Evolutionary conservation across 2,113 vertebrate species (phyloP).

Genomic region (Aptenodytes forsteri): DNA sequence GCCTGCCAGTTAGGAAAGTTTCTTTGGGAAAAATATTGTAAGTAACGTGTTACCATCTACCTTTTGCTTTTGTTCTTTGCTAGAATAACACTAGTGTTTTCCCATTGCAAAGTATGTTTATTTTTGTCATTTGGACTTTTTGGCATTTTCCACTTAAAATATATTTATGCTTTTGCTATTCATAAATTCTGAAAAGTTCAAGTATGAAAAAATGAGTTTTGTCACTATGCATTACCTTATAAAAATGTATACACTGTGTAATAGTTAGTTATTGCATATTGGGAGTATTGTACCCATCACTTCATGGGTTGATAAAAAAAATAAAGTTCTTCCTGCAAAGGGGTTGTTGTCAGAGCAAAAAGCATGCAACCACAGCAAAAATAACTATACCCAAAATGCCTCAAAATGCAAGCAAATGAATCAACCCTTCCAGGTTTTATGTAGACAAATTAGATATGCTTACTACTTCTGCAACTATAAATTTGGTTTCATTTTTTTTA

Average conservation of each 20-base stretch:
- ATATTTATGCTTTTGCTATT: background rate
- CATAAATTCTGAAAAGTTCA: background rate
- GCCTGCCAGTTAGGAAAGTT: background rate
- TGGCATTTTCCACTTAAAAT: background rate
- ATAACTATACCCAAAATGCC: background rate
- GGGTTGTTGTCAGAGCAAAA: background rate
- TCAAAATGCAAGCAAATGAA: background rate
- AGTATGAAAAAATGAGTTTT: background rate
- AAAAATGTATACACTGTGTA: background rate
- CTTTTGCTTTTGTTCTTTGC: background rate
- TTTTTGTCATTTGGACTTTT: background rate
- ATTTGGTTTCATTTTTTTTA: background rate
- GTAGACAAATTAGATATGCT: background rate
- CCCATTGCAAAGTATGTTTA: background rate
- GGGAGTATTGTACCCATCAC: background rate
- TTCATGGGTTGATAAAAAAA: background rate
- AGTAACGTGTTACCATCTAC: background rate
- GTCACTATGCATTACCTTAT: background rate
- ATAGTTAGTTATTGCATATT: background rate
- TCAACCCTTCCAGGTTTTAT: background rate
- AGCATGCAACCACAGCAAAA: background rate
- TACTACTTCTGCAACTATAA: background rate
- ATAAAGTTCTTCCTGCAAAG: background rate
- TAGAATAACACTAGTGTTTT: background rate
- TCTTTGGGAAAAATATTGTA: background rate